Conservation (phyloP, 2,113 vertebrate species). For the Pterocles gutturalis region DNA sequence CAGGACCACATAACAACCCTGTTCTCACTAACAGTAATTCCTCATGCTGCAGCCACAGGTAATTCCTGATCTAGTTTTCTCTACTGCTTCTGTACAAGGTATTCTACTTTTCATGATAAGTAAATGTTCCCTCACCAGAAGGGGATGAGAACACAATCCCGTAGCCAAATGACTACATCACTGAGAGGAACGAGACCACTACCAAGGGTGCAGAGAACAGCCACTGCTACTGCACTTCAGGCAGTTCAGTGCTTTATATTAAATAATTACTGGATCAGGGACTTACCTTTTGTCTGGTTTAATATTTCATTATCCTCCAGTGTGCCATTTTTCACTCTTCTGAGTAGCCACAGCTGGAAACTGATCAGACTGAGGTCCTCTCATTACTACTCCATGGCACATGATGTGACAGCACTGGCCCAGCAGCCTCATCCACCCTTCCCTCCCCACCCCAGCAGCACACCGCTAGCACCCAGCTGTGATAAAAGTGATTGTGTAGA, state of each 20-base stretch:
- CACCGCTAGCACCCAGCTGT: not conserved
- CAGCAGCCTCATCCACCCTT: not conserved
- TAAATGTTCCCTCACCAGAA: not conserved
- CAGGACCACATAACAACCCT: not conserved
- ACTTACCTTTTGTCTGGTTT: not conserved
- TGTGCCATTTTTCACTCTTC: not conserved
- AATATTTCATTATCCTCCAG: not conserved
- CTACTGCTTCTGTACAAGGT: not conserved
- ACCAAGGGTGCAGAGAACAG: not conserved
- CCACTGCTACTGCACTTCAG: not conserved
- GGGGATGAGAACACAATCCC: not conserved
- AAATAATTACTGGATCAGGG: not conserved
- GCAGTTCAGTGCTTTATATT: not conserved
- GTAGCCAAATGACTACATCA: not conserved
- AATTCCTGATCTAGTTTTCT: not conserved
- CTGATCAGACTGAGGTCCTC: not conserved
- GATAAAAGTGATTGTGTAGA: fast-evolving
- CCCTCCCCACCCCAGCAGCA: not conserved
- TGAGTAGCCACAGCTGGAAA: not conserved
- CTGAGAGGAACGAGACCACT: not conserved
- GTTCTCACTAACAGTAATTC: not conserved
- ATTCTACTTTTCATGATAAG: fast-evolving
- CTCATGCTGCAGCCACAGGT: not conserved
- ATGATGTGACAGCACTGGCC: fast-evolving
- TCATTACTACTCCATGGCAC: fast-evolving